Base-by-base conservation (phyloP, 2,797 vertebrate genomes). In the Coregonus ussuriensis region DNA sequence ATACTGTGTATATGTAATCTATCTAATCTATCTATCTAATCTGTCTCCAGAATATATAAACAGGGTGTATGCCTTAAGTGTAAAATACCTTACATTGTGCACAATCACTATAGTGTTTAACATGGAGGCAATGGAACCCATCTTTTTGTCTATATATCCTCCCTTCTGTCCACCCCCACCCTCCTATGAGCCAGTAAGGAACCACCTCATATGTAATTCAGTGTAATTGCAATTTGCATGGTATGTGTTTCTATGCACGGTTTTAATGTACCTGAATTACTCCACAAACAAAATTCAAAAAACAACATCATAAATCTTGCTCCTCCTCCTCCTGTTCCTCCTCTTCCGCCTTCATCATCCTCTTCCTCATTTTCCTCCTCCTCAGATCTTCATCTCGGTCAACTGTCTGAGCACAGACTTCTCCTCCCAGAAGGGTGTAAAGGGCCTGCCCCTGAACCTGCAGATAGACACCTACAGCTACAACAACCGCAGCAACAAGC, bases 391-490 rank as follows among this genome's bases (percentile, higher is more conserved):
- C 90, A 95, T 99, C 91, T 98, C 98, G 0, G 98, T 99, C 86
- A 99, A 99, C 93, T 99, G 98, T 81, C 92, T 99, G 84, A 99
- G 98, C 91, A 99, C 98, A 0, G 98, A 99, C 83, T 99, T 99
- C 90, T 99, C 98, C 31, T 99, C 98, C 56, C 98, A 99, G 94
- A 99, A 99, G 73, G 98, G 98, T 0, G 98, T 99, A 78, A 99
- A 99, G 87, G 98, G 98, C 14, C 92, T 99, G 3, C 98, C 98
- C 0, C 92, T 99, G 52, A 99, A 98, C 89, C 94, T 99, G 80
- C 98, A 99, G 86, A 99, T 99, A 0, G 98, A 99, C 89, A 99
- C 98, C 4, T 99, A 99, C 89, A 99, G 98, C 91, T 99, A 99
- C 91, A 99, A 97, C 92, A 98, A 97, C 93, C 97, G 98, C 82